A percentile compares a stretch with the other conserved stretches of the same genome.
Evolutionary conservation across 2,888 invertebrate species (phyloP).

Genomic region (Drosophila longiperda): DNA sequence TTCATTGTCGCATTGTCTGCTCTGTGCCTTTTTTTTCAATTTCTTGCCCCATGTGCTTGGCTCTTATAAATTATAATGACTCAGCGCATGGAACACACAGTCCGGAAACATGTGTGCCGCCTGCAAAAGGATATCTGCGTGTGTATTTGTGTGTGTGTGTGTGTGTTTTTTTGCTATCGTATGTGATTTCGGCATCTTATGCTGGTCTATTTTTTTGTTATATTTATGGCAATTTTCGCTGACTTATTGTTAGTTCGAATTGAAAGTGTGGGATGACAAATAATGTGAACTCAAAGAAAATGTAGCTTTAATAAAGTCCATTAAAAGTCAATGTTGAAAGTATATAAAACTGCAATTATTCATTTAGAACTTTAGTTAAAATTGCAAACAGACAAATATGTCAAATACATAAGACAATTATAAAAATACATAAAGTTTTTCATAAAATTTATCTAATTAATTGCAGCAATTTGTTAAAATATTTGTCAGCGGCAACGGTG

Average conservation of each 20-base stretch:
- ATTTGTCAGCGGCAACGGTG: constrained; percentile 5
- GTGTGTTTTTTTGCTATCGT: constrained; percentile 22
- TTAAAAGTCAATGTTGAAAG: constrained; percentile 49
- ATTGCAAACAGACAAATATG: background rate
- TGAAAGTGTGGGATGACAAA: constrained; percentile 41
- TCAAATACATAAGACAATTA: constrained; percentile 1
- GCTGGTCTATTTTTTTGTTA: constrained; percentile 27
- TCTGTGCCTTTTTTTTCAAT: constrained; percentile 19
- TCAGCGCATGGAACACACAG: constrained; percentile 59
- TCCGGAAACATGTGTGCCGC: constrained; percentile 65
- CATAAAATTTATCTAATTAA: background rate
- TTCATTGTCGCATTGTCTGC: constrained; percentile 72
- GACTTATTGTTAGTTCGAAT: constrained; percentile 60
- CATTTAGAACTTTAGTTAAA: constrained; percentile 9
- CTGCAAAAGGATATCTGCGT: constrained; percentile 14
- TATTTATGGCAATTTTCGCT: constrained; percentile 62
- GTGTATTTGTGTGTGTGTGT: constrained; percentile 16
- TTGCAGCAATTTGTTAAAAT: background rate
- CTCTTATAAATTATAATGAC: constrained; percentile 76
- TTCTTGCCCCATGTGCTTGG: constrained; percentile 39
- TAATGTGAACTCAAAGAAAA: constrained; percentile 25
- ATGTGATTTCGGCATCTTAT: constrained; percentile 25
- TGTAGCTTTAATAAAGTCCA: constrained; percentile 36
- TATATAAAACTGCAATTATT: constrained; percentile 53
- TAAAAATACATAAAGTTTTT: background rate